Evolutionary conservation across 2,113 vertebrate genomes (phyloP).

Genomic region (Taxidea taxus): DNA sequence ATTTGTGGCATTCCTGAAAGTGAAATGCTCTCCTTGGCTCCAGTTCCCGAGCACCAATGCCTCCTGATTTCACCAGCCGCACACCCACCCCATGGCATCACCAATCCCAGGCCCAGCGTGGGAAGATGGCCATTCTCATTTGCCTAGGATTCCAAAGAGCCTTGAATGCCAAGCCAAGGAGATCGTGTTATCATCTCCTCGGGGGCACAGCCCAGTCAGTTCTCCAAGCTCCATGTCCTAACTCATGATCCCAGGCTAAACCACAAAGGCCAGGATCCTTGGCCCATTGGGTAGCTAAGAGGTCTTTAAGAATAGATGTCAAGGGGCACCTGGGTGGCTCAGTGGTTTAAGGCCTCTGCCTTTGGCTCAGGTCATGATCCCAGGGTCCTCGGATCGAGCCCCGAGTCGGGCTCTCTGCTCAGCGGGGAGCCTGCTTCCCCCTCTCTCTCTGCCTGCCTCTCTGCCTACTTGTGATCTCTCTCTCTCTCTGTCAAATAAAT

Average conservation of each 20-base stretch:
- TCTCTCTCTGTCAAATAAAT: too few relatives aligned
- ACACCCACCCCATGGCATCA: neutral
- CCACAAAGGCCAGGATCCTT: neutral
- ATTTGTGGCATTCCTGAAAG: slow-evolving; percentile 83
- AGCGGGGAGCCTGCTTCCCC: too few relatives aligned
- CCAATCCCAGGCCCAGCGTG: neutral
- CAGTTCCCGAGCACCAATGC: neutral
- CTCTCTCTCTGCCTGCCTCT: too few relatives aligned
- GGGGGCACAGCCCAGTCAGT: neutral
- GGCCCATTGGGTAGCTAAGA: neutral
- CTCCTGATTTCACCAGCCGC: neutral
- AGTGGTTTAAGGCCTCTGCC: too few relatives aligned
- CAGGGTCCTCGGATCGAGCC: too few relatives aligned
- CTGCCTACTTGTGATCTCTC: too few relatives aligned
- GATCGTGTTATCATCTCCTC: fast-evolving
- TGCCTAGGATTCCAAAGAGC: neutral
- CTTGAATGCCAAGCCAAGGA: neutral
- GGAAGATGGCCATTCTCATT: neutral
- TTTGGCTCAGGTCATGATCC: too few relatives aligned
- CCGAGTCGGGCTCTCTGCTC: too few relatives aligned
- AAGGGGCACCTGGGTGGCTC: too few relatives aligned
- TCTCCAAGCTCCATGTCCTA: neutral
- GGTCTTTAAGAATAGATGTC: neutral
- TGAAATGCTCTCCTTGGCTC: neutral
- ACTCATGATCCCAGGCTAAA: neutral